These are phyloP conservation scores for Plodia interpunctella DNA, from an alignment of 1,140 invertebrate genomes.

Conservation along the genomic window DNA sequence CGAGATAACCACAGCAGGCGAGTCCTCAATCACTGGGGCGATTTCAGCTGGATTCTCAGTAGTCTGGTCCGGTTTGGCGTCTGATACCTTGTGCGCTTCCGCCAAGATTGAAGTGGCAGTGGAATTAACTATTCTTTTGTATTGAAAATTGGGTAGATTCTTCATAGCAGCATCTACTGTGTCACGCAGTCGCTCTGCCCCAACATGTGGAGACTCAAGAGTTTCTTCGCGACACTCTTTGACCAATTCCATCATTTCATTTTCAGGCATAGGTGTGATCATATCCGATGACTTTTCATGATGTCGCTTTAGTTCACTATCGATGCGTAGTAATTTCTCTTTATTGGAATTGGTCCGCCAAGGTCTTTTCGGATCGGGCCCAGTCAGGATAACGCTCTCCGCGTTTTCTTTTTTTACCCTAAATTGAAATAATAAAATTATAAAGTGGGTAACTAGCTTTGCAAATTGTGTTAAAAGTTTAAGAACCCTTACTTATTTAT, in stretches of 20 bases:
- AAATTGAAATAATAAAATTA: constrained; percentile 15
- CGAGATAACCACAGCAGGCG: background rate
- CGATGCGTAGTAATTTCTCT: constrained; percentile 50
- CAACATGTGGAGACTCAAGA: constrained; percentile 17
- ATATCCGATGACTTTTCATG: constrained; percentile 31
- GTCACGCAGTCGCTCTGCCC: constrained; percentile 32
- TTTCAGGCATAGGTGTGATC: constrained; percentile 38
- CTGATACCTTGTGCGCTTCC: constrained; percentile 28
- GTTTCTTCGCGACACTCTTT: constrained; percentile 42
- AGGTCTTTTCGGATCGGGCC: constrained; percentile 45
- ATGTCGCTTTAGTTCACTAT: constrained; percentile 49
- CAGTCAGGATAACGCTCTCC: constrained; percentile 13
- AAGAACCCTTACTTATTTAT: too few relatives aligned
- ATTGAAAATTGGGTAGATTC: constrained; percentile 56
- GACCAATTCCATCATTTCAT: constrained; percentile 46
- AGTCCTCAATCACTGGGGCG: background rate
- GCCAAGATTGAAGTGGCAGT: constrained; percentile 43
- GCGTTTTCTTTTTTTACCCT: constrained; percentile 33
- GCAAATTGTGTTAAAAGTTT: too few relatives aligned
- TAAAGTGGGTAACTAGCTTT: too few relatives aligned
- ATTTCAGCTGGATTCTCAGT: background rate
- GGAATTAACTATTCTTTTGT: constrained; percentile 37
- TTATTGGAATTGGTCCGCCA: constrained; percentile 56
- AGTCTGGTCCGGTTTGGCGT: background rate
- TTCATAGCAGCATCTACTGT: constrained; percentile 51